Evolutionary conservation across 2,888 invertebrate species (phyloP).

Genomic region (Netelia fuscicornis): DNA sequence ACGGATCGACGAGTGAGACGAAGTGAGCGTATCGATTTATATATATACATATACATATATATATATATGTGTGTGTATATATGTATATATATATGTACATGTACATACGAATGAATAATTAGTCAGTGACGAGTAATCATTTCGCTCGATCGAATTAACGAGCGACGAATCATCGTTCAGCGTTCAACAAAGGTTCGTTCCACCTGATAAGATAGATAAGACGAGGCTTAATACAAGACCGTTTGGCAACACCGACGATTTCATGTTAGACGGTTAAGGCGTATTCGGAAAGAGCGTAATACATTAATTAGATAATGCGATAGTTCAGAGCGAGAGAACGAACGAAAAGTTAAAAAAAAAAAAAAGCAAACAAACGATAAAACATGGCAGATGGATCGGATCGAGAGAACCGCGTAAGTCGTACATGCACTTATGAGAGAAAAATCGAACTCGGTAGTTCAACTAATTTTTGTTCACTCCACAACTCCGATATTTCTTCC

Average conservation of each 20-base stretch:
- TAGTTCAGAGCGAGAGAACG: neutral
- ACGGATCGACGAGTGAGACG: conserved; percentile 60
- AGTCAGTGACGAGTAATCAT: conserved; percentile 58
- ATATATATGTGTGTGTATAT: conserved; percentile 63
- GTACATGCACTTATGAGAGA: conserved; percentile 27
- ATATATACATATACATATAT: conserved; percentile 24
- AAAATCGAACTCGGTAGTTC: conserved; percentile 50
- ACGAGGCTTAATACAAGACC: conserved; percentile 37
- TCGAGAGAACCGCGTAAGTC: conserved; percentile 36
- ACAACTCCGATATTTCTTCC: neutral
- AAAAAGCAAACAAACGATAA: neutral
- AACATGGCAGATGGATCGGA: conserved; percentile 33
- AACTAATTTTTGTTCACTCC: conserved; percentile 34
- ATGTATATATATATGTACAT: conserved; percentile 62
- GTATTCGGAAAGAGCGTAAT: conserved; percentile 25
- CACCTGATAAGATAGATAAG: conserved; percentile 31
- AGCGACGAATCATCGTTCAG: conserved; percentile 60
- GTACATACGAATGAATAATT: conserved; percentile 73
- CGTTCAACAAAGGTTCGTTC: conserved; percentile 64
- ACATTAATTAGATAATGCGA: conserved; percentile 12
- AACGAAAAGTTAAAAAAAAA: conserved; percentile 11
- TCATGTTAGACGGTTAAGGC: conserved; percentile 52
- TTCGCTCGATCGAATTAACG: conserved; percentile 64
- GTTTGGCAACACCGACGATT: conserved; percentile 42
- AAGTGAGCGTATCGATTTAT: conserved; percentile 45